Percentiles rank a stretch among this genome's conserved stretches.
These are phyloP conservation scores for Cartodere bifasciata DNA, from an alignment of 2,888 invertebrate genomes.

Conservation along the genomic window DNA sequence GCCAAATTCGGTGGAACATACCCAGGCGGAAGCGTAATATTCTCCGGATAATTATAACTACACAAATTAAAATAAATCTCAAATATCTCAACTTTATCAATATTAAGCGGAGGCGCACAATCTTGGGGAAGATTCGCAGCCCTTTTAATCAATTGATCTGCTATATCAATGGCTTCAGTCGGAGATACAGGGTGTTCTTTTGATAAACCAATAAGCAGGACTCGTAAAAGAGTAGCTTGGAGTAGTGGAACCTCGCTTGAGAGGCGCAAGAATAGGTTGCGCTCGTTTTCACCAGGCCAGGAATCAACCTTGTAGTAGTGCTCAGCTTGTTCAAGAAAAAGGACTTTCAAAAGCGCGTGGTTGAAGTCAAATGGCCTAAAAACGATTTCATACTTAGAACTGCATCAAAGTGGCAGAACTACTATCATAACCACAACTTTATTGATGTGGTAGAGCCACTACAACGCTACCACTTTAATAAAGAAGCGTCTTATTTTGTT, in stretches of 20 bases:
- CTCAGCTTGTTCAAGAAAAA: conserved; percentile 66
- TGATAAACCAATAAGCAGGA: conserved; percentile 64
- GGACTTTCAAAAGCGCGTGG: conserved; percentile 65
- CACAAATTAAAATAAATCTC: conserved; percentile 84
- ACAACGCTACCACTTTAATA: too few relatives aligned
- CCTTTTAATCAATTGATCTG: conserved; percentile 72
- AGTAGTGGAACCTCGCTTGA: conserved; percentile 80
- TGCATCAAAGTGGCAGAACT: too few relatives aligned
- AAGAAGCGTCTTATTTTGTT: too few relatives aligned
- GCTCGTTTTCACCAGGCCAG: conserved; percentile 57
- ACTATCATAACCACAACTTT: too few relatives aligned
- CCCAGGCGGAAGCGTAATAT: conserved; percentile 74
- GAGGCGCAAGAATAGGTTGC: conserved; percentile 62
- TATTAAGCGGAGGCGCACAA: conserved; percentile 56
- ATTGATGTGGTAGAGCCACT: too few relatives aligned
- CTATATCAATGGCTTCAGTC: conserved; percentile 74
- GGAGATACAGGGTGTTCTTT: conserved; percentile 70
- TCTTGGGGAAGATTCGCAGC: conserved; percentile 67
- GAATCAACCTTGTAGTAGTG: conserved; percentile 55
- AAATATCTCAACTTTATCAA: conserved; percentile 73
- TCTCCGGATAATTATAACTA: conserved; percentile 86
- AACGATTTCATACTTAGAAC: too few relatives aligned
- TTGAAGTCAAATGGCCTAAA: conserved; percentile 36
- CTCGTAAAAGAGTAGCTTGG: conserved; percentile 70
- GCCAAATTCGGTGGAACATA: conserved; percentile 75